phyloP scores from a whole-genome alignment of 2,797 vertebrate genomes.

The Sebastes iracundus region DNA sequence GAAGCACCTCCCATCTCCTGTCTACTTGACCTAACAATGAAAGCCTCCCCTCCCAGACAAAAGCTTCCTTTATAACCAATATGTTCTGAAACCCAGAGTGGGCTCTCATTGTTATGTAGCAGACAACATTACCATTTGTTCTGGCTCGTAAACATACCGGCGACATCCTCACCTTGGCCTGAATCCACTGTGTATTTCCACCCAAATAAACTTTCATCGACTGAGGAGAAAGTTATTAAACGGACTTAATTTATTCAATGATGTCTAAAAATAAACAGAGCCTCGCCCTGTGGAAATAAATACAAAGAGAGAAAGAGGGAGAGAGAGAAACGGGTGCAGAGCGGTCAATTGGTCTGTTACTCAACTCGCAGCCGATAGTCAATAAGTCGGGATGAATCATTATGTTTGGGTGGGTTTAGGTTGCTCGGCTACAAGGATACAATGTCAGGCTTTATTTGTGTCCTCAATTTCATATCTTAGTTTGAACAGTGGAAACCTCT shows the following conservation, averaged over 20 bases:
- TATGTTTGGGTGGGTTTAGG: background rate
- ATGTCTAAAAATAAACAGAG: constrained; percentile 40
- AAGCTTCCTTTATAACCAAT: constrained; percentile 36
- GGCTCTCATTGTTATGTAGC: constrained; percentile 43
- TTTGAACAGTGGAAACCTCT: background rate
- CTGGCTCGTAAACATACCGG: constrained; percentile 21
- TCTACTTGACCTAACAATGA: constrained; percentile 35
- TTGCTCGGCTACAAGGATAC: background rate
- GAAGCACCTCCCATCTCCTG: constrained; percentile 33
- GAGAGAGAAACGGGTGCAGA: background rate
- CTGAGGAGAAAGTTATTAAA: constrained; percentile 28
- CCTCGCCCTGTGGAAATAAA: background rate
- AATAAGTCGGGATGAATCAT: background rate
- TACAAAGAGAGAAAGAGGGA: background rate
- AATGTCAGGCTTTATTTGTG: background rate
- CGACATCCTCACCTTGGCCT: constrained; percentile 43
- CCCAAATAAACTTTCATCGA: constrained; percentile 36
- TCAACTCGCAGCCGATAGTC: constrained; percentile 7
- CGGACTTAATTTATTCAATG: constrained; percentile 39
- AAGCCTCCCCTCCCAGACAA: background rate
- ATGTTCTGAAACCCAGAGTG: background rate
- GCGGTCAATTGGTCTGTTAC: constrained; percentile 11
- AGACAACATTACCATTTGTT: constrained; percentile 27
- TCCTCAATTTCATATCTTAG: background rate
- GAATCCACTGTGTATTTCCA: constrained; percentile 23